Percentiles rank a stretch among this genome's conserved stretches.
Conservation (phyloP, 2,113 vertebrate genomes). For the Sinosuthora webbiana region DNA sequence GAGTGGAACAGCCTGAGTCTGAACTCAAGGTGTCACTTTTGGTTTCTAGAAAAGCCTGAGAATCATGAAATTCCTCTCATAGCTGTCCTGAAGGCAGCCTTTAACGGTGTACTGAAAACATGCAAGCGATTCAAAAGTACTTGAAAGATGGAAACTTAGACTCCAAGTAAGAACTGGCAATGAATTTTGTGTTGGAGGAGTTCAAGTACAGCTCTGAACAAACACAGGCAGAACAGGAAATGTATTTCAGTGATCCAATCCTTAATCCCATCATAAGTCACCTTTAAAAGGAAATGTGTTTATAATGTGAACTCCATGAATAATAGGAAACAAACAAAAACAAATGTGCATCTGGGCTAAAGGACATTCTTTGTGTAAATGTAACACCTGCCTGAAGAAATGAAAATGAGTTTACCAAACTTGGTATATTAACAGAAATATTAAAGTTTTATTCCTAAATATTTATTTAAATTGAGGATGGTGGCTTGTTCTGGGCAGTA, state of each 20-base stretch:
- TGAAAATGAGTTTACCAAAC: background rate
- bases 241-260: background rate
- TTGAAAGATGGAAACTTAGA: background rate
- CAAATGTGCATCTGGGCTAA: background rate
- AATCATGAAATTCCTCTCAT: background rate
- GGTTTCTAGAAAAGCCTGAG: background rate
- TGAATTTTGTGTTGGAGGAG: background rate
- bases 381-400: conserved; percentile 21
- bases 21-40: background rate
- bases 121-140: background rate
- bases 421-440: background rate
- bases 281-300: conserved; percentile 22
- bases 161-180: background rate
- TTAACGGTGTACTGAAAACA: accelerated
- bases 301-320: background rate
- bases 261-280: background rate
- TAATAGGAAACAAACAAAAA: conserved; percentile 22
- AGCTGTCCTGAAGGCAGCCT: background rate
- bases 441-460: background rate
- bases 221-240: conserved; percentile 2
- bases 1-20: background rate
- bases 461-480: conserved; percentile 25
- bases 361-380: conserved; percentile 23
- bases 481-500: background rate
- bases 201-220: background rate